Percentiles rank a stretch among this genome's conserved stretches.
phyloP scores from a whole-genome alignment of 2,797 vertebrate genomes.

The Neoniphon sammara region DNA sequence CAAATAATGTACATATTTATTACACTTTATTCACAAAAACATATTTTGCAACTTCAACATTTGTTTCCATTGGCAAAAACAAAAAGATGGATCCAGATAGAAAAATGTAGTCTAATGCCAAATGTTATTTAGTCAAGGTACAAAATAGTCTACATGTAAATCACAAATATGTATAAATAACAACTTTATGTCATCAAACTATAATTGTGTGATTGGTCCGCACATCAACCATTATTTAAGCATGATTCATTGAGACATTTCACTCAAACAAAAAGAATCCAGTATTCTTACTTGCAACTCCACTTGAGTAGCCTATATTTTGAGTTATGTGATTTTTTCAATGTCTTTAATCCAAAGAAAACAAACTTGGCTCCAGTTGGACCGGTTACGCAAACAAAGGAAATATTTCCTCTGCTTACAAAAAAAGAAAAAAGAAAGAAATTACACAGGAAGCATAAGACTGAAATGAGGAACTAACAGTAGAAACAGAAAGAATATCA shows the following conservation, averaged over 20 bases:
- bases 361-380: constrained; percentile 60
- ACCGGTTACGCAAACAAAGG: constrained; percentile 66
- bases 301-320: constrained; percentile 43
- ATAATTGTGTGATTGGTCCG: constrained; percentile 53
- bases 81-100: constrained; percentile 45
- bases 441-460: not conserved
- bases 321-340: not conserved
- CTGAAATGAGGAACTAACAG: constrained; percentile 17
- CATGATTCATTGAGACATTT: constrained; percentile 53
- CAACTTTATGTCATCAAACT: constrained; percentile 56
- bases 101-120: constrained; percentile 47
- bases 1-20: constrained; percentile 67
- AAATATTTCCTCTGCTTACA: constrained; percentile 54
- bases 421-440: constrained; percentile 10
- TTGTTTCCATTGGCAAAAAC: constrained; percentile 34
- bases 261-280: constrained; percentile 54
- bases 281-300: constrained; percentile 76
- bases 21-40: constrained; percentile 66
- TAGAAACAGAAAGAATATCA: constrained; percentile 19
- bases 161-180: constrained; percentile 75
- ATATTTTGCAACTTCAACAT: constrained; percentile 26
- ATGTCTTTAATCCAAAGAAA: constrained; percentile 65
- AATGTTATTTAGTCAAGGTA: constrained; percentile 63
- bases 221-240: constrained; percentile 54
- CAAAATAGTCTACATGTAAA: constrained; percentile 55